Evolutionary conservation across 2,113 vertebrate species (phyloP), one percentile per base, ranked within the genome.

Genomic region (Trichechus manatus): DNA sequence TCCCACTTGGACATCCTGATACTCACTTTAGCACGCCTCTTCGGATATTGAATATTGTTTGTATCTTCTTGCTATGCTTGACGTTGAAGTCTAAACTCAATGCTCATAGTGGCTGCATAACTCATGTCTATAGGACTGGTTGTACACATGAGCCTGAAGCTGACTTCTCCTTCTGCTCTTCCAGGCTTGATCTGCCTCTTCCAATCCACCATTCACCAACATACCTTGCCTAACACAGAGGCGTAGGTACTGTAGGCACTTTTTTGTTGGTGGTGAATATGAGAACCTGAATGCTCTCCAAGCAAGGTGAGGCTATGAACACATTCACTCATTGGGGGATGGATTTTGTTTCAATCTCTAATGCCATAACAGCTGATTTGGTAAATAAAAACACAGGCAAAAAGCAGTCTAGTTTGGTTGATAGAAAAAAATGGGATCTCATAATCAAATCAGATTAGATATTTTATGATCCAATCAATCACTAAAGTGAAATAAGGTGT

Each of bases 301-400:
- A 77, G 79, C 6, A 79, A 59, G 80, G 9, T 4, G 31, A 91
- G 20, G 1, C 6, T 90, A 9, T 61, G 53, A 91, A 63, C 15
- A 36, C 9, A 61, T 66, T 70, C 22, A 77, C 0, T 80, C 22
- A 91, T 2, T 3, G 33, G 25, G 11, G 6, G 68, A 23, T 78
- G 13, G 78, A 89, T 89, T 68, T 72, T 75, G 42, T 82, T 89
- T 84, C 27, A 75, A 4, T 79, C 87, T 64, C 20, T 84, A 33
- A 47, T 93, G 63, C 80, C 53, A 81, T 39, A 61, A 33, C 9
- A 63, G 4, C 9, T 75, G 11, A 17, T 85, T 66, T 86, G 39
- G 27, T 81, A 82, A 83, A 36, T 80, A 83, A 87, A 95, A 96
- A 44, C 5, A 50, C 14, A 9, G 47, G 39, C 33, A 85, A 87